Percentiles rank a stretch among this genome's conserved stretches.
These are phyloP conservation scores for Aphis craccivora DNA, from an alignment of 1,140 invertebrate genomes.

Conservation along the genomic window DNA sequence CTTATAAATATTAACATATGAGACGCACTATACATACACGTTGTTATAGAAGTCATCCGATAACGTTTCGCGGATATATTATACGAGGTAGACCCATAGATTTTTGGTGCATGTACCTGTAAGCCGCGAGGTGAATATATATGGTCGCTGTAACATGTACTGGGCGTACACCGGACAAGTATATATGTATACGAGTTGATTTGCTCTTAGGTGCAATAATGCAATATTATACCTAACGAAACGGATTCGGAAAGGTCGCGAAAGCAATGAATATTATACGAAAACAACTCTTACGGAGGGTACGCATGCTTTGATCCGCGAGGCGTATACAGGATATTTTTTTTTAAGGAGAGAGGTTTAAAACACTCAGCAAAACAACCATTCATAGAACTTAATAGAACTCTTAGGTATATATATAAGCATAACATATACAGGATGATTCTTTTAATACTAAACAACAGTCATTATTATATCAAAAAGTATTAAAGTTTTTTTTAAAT, in stretches of 20 bases:
- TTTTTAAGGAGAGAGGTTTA: neutral
- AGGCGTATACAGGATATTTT: neutral
- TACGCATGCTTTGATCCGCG: neutral
- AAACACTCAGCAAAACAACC: neutral
- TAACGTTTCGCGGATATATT: constrained; percentile 10
- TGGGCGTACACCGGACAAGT: constrained; percentile 5
- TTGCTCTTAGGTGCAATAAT: constrained; percentile 31
- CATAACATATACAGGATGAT: neutral
- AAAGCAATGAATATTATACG: neutral
- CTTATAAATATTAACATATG: neutral
- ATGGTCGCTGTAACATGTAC: constrained; percentile 1
- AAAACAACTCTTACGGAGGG: neutral
- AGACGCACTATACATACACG: neutral
- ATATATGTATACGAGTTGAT: neutral
- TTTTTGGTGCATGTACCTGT: neutral
- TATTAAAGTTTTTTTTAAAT: neutral
- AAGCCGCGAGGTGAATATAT: constrained; percentile 31
- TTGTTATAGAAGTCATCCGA: neutral
- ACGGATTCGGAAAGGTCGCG: constrained; percentile 23
- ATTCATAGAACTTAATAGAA: neutral
- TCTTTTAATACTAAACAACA: neutral
- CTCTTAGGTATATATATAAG: neutral
- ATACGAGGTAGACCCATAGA: neutral
- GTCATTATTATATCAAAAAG: no score
- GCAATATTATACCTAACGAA: neutral